Evolutionary conservation across 2,888 invertebrate species (phyloP), one percentile per base, ranked within the genome.

Genomic region (Scelioninae gen. 1): DNA sequence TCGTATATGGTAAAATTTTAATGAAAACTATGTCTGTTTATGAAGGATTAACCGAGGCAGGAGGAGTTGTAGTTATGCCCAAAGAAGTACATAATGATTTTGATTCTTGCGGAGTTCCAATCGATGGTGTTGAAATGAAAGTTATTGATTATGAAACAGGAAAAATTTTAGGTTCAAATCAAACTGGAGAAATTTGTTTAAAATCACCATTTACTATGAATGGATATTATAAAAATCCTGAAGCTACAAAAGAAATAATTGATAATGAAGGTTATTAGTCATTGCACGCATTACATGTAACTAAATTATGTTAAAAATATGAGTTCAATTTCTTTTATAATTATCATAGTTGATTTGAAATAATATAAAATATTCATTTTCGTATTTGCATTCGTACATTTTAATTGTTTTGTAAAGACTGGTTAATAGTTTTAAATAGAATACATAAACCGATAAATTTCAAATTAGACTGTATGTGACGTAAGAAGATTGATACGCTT

Each of bases 151-250:
- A 55, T 0, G n/a, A 34, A 16, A 74, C 60, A 6, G 56, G 62
- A 8, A 23, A 74, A 16, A 40, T 16, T 34, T 65, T 85, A 16
- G 74, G 66, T 8, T 55, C 84, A 13, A 82, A 82, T 34, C 5
- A 80, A 55, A 45, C 29, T n/a, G 84, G 83, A 10, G 84, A 84
- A 71, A 7, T 85, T 7, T 72, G 63, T 10, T n/a, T 72, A 9
- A 82, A 83, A 49, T 23, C 74, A 5, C 34, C 43, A 0, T 49
- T n/a, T 5, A 56, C 62, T 15, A 79, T 82, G 75, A 40, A 63
- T 10, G 78, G 72, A 13, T 84, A 84, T 34, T 72, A 55, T 29
- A 63, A 79, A 2, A 76, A 79, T 56, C 76, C 84, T 13, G 38
- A 65, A 10, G 79, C 58, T 9, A 84, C 82, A 0, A 83, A 65